Evolutionary conservation across 2,888 invertebrate species (phyloP).

Genomic region (Smittia aterrima): DNA sequence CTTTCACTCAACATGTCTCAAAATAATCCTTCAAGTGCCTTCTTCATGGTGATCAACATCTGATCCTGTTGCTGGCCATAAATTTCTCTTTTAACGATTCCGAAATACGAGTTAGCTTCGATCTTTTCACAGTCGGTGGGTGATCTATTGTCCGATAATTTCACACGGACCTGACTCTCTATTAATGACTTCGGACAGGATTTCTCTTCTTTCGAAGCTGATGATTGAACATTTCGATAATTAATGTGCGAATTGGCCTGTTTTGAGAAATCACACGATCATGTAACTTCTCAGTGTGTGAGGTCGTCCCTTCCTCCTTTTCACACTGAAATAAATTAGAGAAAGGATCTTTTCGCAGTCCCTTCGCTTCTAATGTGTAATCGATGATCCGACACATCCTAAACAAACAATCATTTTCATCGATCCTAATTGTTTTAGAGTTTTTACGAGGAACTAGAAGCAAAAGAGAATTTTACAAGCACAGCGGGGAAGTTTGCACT

Average conservation of each 20-base stretch:
- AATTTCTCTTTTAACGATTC: neutral
- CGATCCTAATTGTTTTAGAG: conserved; percentile 35
- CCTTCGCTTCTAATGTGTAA: conserved; percentile 30
- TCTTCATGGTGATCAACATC: neutral
- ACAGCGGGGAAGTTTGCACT: conserved; percentile 15
- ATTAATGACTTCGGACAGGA: conserved; percentile 24
- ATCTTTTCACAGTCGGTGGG: conserved; percentile 21
- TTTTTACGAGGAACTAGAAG: neutral
- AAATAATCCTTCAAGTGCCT: neutral
- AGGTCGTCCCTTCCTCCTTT: neutral
- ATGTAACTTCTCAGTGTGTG: conserved; percentile 10
- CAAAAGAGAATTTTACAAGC: neutral
- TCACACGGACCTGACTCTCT: conserved; percentile 24
- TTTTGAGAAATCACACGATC: neutral
- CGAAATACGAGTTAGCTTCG: neutral
- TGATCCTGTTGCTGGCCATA: neutral
- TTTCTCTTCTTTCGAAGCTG: neutral
- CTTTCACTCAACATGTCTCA: conserved; percentile 5
- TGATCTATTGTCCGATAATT: conserved; percentile 30
- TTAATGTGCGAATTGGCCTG: conserved; percentile 39
- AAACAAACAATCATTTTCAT: conserved; percentile 29
- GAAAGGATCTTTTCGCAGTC: neutral
- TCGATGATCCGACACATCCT: conserved; percentile 26
- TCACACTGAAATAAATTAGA: neutral
- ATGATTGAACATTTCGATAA: conserved; percentile 37